Evolutionary conservation across 2,888 invertebrate genomes (phyloP), one percentile per base, ranked within the genome.

Genomic region (Cerceris ruficornis): DNA sequence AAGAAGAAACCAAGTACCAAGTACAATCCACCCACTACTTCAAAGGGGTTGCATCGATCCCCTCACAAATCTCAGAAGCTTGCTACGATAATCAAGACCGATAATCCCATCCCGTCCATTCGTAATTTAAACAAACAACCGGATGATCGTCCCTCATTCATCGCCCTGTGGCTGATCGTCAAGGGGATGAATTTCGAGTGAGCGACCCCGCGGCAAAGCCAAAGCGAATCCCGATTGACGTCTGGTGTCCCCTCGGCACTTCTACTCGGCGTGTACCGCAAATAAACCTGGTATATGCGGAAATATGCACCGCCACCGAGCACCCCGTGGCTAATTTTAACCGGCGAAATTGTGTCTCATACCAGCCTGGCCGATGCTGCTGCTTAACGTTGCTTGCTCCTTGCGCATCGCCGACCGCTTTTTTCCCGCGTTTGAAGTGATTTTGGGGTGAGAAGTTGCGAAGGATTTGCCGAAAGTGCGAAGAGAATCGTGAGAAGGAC

Each of bases 211-310:
- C 59, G 62, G 46, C 55, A 49, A n/a, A 17, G 66, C 57, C 50
- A 52, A 59, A 78, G 73, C 83, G 58, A 68, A 65, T 73, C 80
- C 77, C 82, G 83, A 87, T 87, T 85, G 87, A 87, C 82, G 86
- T 84, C 80, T 80, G 77, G 76, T 82, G 82, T 85, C 83, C 84
- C 84, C 83, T 59, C 67, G 82, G 80, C 73, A 80, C 86, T 85
- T 78, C 82, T 84, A 84, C 85, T 83, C 81, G 81, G 81, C 83
- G 80, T 82, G 80, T 61, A 87, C 85, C 89, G 85, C 90, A 90
- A 90, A 90, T 90, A 90, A 90, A 90, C 88, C 82, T 80, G 86
- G 88, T 90, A 90, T 90, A 90, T 90, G 88, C 90, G 90, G 90
- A 90, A 90, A 90, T 90, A 90, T 90, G 90, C 87, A 88, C 88